Percentiles rank a stretch among this genome's conserved stretches.
Conservation (phyloP, 2,888 invertebrate species). For the Perizoma affinitatum region DNA sequence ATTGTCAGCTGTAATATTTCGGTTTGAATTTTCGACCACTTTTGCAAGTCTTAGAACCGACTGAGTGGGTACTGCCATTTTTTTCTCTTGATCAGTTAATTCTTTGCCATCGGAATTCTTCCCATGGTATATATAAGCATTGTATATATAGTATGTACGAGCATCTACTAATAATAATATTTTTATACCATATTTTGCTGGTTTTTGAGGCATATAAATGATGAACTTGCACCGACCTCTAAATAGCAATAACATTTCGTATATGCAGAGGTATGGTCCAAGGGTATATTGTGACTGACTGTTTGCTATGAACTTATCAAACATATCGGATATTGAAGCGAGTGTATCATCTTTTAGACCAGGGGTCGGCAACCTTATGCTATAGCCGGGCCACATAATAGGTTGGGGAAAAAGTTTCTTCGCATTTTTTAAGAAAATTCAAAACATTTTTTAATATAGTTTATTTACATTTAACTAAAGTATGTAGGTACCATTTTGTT, state of each 20-base stretch:
- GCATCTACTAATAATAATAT: conserved; percentile 32
- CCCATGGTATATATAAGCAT: conserved; percentile 36
- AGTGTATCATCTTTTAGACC: conserved; percentile 32
- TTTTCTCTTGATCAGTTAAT: conserved; percentile 32
- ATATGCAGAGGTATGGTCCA: conserved; percentile 31
- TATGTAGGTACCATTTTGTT: too few species aligned
- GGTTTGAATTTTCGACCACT: conserved; percentile 3
- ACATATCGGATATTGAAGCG: conserved; percentile 33
- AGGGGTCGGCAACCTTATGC: too few species aligned
- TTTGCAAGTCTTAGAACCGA: conserved; percentile 34
- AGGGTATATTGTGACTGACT: conserved; percentile 26
- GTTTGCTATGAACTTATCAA: conserved; percentile 32
- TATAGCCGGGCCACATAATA: too few species aligned
- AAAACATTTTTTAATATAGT: too few species aligned
- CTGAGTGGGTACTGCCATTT: conserved; percentile 31
- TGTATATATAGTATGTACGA: conserved; percentile 27
- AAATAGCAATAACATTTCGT: conserved; percentile 40
- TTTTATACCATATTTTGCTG: conserved; percentile 40
- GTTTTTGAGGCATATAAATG: conserved; percentile 40
- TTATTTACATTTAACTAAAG: too few species aligned
- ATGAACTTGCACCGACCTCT: conserved; percentile 38
- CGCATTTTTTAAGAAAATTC: too few species aligned
- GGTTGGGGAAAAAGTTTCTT: too few species aligned
- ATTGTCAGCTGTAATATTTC: conserved; percentile 33
- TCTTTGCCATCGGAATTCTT: conserved; percentile 36